Percentiles rank a stretch among this genome's conserved stretches.
Conservation (phyloP, 2,888 invertebrate species). For the Cetonia aurata region DNA sequence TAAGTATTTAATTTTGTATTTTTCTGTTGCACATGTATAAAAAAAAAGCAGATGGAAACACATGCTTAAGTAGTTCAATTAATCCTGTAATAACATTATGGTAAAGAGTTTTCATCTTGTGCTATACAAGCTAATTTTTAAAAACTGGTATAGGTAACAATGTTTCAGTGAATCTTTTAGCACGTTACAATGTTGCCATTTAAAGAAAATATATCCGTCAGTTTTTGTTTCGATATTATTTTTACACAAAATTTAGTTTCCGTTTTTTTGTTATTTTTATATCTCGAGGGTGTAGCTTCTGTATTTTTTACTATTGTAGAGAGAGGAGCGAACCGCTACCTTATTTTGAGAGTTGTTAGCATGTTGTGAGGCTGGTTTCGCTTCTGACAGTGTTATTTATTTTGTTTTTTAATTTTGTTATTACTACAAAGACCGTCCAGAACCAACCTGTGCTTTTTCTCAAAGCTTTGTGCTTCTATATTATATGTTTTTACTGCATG, state of each 20-base stretch:
- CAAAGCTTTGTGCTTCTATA: conserved; percentile 43
- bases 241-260: neutral
- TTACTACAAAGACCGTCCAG: conserved; percentile 44
- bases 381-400: conserved; percentile 42
- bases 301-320: conserved; percentile 53
- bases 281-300: conserved; percentile 50
- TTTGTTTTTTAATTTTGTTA: conserved; percentile 45
- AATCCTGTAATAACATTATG: neutral
- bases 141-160: too few species aligned
- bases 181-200: neutral
- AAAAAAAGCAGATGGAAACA: neutral
- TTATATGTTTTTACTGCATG: conserved; percentile 43
- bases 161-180: too few species aligned
- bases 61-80: conserved; percentile 9
- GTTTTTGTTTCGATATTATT: neutral
- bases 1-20: conserved; percentile 17
- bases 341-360: conserved; percentile 66
- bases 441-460: conserved; percentile 50
- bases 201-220: too few species aligned
- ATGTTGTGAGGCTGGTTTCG: conserved; percentile 66
- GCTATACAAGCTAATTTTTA: too few species aligned
- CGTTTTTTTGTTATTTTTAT: conserved; percentile 2
- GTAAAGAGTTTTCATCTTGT: too few species aligned
- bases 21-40: conserved; percentile 49
- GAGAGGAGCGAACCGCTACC: conserved; percentile 65